phyloP scores from a whole-genome alignment of 2,113 vertebrate species.

The Sapayoa aenigma region DNA sequence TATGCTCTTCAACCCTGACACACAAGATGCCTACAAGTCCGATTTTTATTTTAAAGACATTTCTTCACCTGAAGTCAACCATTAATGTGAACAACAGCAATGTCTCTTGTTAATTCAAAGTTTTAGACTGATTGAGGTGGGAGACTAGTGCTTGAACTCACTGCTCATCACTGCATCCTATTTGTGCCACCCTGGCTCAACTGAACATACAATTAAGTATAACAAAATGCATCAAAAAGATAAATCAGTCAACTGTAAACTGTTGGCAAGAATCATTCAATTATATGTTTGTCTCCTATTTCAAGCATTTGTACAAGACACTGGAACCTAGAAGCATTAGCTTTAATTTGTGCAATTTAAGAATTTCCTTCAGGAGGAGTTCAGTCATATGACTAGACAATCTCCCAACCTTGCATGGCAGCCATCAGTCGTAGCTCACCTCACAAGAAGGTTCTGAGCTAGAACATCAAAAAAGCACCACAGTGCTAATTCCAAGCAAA shows the following conservation, averaged over 20 bases:
- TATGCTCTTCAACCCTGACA: not conserved
- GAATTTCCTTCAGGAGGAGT: constrained; percentile 30
- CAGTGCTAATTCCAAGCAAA: constrained; percentile 61
- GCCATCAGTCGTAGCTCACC: constrained; percentile 83
- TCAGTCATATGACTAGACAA: constrained; percentile 32
- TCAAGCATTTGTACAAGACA: constrained; percentile 23
- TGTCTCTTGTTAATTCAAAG: not conserved
- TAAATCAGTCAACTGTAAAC: not conserved
- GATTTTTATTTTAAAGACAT: not conserved
- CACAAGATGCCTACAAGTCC: not conserved
- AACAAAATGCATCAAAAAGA: constrained; percentile 22
- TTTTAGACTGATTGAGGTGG: not conserved
- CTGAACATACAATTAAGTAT: not conserved
- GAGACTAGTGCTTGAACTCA: not conserved
- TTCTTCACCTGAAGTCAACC: not conserved
- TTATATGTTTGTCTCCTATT: not conserved
- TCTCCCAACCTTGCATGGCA: constrained; percentile 66
- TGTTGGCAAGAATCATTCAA: constrained; percentile 5
- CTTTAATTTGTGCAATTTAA: not conserved
- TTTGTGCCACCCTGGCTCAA: not conserved
- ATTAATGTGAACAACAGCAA: not conserved
- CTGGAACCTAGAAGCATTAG: not conserved
- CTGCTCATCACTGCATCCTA: not conserved
- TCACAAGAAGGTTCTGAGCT: constrained; percentile 73
- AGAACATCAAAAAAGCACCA: constrained; percentile 82